Evolutionary conservation across 2,797 vertebrate genomes (phyloP).

Genomic region (Diglossa cyanea): DNA sequence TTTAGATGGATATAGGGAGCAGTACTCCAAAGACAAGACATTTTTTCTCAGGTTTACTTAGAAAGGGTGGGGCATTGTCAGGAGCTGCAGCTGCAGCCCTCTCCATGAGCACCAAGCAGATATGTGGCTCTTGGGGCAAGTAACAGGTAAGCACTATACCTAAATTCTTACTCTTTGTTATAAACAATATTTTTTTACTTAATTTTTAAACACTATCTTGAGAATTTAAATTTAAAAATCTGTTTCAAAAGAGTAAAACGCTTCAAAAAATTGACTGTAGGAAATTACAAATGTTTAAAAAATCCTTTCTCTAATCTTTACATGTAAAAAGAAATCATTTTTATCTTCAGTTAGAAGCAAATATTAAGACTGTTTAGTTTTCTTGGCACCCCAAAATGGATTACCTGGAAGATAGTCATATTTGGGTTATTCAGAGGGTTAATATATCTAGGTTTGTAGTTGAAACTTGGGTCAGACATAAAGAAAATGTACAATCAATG

Average conservation of each 20-base stretch:
- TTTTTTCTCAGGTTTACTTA: background rate
- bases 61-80: background rate
- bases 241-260: background rate
- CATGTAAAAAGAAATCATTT: fast-evolving
- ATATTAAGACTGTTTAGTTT: background rate
- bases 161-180: background rate
- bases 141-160: background rate
- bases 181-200: background rate
- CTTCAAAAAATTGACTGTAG: background rate
- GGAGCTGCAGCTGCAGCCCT: background rate
- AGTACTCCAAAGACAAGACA: background rate
- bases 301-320: background rate
- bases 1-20: background rate
- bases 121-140: fast-evolving
- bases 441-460: background rate
- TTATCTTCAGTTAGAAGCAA: background rate
- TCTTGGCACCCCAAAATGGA: background rate
- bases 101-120: background rate
- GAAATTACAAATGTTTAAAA: background rate
- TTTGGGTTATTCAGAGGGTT: background rate
- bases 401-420: background rate
- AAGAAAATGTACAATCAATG: background rate
- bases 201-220: background rate
- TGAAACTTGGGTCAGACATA: background rate
- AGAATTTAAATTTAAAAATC: background rate